These are phyloP conservation scores for Oplegnathus fasciatus DNA, from an alignment of 2,113 vertebrate genomes.

Conservation along the genomic window DNA sequence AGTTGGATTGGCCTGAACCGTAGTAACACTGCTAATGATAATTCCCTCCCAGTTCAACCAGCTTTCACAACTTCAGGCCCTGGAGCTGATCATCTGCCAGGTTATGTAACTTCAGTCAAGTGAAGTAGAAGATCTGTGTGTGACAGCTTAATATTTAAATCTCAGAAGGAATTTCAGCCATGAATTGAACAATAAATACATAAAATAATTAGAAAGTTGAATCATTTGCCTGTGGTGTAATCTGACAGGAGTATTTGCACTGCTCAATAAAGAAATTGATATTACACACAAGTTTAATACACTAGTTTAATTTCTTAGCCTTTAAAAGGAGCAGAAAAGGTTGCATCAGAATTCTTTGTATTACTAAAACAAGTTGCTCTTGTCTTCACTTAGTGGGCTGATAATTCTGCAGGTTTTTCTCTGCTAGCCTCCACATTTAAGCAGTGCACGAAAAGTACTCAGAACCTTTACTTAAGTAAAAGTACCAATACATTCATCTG, in stretches of 20 bases:
- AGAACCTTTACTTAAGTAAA: too few species aligned
- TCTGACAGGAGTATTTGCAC: not conserved
- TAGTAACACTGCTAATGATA: not conserved
- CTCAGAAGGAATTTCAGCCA: not conserved
- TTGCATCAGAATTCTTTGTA: not conserved
- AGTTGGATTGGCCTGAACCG: not conserved
- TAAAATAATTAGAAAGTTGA: too few species aligned
- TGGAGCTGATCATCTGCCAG: conserved; percentile 5
- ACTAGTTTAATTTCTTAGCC: not conserved
- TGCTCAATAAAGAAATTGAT: not conserved
- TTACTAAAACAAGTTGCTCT: too few species aligned
- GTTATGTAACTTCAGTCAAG: conserved; percentile 28
- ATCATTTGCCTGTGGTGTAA: not conserved
- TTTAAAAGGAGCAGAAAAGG: not conserved
- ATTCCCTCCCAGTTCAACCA: conserved; percentile 14
- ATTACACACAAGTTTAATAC: not conserved
- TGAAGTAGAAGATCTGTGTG: not conserved
- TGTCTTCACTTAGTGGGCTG: too few species aligned
- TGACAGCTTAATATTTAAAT: conserved; percentile 18
- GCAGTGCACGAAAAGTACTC: too few species aligned
- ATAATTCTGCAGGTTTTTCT: too few species aligned
- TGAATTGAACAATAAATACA: not conserved
- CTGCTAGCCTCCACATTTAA: too few species aligned
- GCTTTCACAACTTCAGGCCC: conserved; percentile 32
- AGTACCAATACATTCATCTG: too few species aligned